Percentiles rank a stretch among this genome's conserved stretches.
phyloP scores from a whole-genome alignment of 2,888 invertebrate species.

The Leptopilina myrica region DNA sequence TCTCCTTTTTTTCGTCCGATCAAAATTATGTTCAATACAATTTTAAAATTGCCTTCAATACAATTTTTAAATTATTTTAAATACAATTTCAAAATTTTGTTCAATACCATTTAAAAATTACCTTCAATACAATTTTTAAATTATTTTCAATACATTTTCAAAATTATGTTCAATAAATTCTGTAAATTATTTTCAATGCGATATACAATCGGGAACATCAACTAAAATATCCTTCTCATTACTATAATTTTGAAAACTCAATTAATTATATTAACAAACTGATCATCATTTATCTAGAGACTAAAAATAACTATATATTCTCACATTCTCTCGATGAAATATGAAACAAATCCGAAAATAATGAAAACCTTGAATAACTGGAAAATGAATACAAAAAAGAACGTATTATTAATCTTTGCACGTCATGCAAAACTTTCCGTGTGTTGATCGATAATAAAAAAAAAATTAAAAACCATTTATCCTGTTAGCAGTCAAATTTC shows the following conservation, averaged over 20 bases:
- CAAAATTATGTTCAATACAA: too few species aligned
- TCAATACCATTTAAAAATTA: too few species aligned
- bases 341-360: conserved; percentile 7
- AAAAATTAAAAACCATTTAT: neutral
- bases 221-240: too few species aligned
- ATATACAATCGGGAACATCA: too few species aligned
- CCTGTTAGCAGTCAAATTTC: neutral
- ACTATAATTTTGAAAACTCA: neutral
- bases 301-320: neutral
- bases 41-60: too few species aligned
- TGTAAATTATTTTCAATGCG: too few species aligned
- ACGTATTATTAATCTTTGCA: conserved; percentile 10
- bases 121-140: too few species aligned
- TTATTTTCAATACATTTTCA: too few species aligned
- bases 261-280: conserved; percentile 8
- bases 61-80: too few species aligned
- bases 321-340: neutral
- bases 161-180: too few species aligned
- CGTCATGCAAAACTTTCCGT: neutral
- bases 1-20: too few species aligned
- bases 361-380: neutral
- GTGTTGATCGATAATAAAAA: conserved; percentile 1
- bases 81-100: too few species aligned
- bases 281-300: neutral
- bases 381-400: conserved; percentile 5